Evolutionary conservation across 2,888 invertebrate genomes (phyloP).

Genomic region (Dicranocentrus wangi): DNA sequence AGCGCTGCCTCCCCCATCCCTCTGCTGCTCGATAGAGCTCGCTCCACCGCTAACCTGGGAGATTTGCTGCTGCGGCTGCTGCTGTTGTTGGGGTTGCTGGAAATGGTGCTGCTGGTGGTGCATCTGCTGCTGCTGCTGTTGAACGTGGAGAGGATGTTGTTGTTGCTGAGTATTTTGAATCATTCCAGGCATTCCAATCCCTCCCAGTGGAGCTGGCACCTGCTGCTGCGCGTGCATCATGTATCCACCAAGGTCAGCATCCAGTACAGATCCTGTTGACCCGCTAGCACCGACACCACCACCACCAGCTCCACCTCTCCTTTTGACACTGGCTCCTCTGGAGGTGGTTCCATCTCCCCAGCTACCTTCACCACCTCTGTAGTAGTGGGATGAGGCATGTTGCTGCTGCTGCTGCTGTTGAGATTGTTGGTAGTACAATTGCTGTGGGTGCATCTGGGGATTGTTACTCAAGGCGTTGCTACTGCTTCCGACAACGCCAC

Average conservation of each 20-base stretch:
- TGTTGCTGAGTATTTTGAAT: no score
- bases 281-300: no score
- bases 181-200: no score
- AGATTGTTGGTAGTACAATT: background rate
- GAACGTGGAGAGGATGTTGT: background rate
- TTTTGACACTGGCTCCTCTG: conserved; percentile 31
- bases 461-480: background rate
- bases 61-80: conserved; percentile 74
- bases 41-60: background rate
- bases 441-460: conserved; percentile 21
- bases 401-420: conserved; percentile 17
- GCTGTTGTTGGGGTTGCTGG: conserved; percentile 78
- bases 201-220: background rate
- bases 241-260: background rate
- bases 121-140: conserved; percentile 14
- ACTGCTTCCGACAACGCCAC: conserved; percentile 11
- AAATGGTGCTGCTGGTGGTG: conserved; percentile 6
- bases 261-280: background rate
- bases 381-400: background rate
- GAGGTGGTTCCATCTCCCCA: conserved; percentile 18
- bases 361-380: background rate
- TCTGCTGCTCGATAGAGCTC: conserved; percentile 21
- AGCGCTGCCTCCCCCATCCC: background rate
- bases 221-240: conserved; percentile 6
- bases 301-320: conserved; percentile 5